Conservation (phyloP, 92 coral and sea anemone species). For the Galaxea fascicularis region DNA sequence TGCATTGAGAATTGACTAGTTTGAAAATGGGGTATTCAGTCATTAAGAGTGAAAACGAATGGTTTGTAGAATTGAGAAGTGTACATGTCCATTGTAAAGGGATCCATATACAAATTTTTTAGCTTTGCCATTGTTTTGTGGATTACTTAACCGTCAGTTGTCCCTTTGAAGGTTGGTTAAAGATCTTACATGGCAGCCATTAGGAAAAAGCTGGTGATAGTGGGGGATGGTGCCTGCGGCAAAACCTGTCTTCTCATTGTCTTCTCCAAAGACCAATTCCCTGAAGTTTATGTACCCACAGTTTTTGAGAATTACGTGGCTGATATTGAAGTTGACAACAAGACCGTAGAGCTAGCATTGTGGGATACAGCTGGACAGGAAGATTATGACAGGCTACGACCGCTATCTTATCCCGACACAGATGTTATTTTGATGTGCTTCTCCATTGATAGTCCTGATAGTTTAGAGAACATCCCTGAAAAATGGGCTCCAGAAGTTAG, state of each 20-base stretch:
- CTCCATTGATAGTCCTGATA: slow-evolving; percentile 97
- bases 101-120: too few species aligned
- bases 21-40: too few species aligned
- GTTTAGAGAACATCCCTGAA: slow-evolving; percentile 97
- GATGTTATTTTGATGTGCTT: slow-evolving; percentile 98
- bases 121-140: not conserved
- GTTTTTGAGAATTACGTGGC: slow-evolving; percentile 97
- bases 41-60: too few species aligned
- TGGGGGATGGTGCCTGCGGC: slow-evolving; percentile 99
- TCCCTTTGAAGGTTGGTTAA: slow-evolving; percentile 40
- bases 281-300: slow-evolving; percentile 97
- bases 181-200: slow-evolving; percentile 82
- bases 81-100: too few species aligned
- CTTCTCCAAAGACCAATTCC: slow-evolving; percentile 97
- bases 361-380: slow-evolving; percentile 99
- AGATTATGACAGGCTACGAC: slow-evolving; percentile 96
- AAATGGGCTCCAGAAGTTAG: slow-evolving; percentile 99
- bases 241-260: slow-evolving; percentile 97
- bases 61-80: too few species aligned
- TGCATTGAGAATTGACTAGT: too few species aligned
- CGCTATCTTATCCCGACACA: slow-evolving; percentile 94
- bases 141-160: not conserved
- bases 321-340: slow-evolving; percentile 87
- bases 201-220: slow-evolving; percentile 93
- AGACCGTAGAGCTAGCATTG: slow-evolving; percentile 91